A percentile compares a stretch with the other conserved stretches of the same genome.
Conservation (phyloP, 2,113 vertebrate species). For the Potamarius usumacintae region DNA sequence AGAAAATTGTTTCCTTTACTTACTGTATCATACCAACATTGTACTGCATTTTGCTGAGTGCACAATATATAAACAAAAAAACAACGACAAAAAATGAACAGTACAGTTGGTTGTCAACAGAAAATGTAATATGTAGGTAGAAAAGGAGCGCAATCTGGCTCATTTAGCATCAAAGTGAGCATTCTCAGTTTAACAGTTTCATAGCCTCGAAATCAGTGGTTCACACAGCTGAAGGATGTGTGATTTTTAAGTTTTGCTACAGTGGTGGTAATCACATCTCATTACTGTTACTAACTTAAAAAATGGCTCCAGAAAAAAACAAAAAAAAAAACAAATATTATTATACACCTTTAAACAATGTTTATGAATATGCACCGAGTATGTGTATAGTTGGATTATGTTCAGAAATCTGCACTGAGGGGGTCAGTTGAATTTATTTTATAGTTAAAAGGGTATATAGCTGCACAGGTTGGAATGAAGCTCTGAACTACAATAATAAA, state of each 20-base stretch:
- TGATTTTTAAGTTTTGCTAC: not conserved
- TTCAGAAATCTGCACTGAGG: not conserved
- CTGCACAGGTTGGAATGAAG: not conserved
- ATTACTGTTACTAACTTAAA: not conserved
- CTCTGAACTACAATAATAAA: not conserved
- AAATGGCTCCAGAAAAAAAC: not conserved
- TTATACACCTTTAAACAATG: not conserved
- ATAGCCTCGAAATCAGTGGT: not conserved
- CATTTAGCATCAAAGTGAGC: not conserved
- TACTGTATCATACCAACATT: not conserved
- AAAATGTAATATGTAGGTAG: not conserved
- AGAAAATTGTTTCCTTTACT: constrained; percentile 15
- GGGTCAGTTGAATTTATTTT: not conserved
- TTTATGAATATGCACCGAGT: not conserved
- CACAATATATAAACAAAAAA: not conserved
- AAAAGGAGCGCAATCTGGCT: not conserved
- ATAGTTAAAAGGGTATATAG: not conserved
- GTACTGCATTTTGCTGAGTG: not conserved
- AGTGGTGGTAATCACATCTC: not conserved
- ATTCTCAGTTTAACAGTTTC: not conserved
- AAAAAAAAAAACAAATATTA: not conserved
- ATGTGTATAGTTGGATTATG: not conserved
- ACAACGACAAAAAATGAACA: not conserved
- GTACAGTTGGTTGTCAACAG: not conserved
- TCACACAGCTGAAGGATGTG: not conserved